phyloP scores from a whole-genome alignment of 2,888 invertebrate genomes.

The Neoitamus cyanurus region DNA sequence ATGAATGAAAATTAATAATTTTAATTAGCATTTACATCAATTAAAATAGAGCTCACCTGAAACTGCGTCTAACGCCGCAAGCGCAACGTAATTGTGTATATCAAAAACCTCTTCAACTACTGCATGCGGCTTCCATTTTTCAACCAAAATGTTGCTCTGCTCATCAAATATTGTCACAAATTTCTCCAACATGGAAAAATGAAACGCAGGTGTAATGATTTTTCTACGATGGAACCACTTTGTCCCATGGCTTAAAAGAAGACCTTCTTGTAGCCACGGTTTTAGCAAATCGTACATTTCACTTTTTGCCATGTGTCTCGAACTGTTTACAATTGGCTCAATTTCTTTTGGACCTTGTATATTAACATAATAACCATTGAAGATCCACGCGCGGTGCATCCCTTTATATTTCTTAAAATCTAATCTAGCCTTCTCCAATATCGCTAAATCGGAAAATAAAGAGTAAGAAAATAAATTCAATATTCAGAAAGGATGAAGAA shows the following conservation, averaged over 20 bases:
- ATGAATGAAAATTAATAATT: no score
- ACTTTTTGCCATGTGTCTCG: background rate
- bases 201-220: slow-evolving; percentile 81
- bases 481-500: background rate
- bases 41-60: slow-evolving; percentile 55
- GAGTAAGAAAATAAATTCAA: background rate
- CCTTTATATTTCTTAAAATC: background rate
- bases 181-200: slow-evolving; percentile 80
- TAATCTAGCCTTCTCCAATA: background rate
- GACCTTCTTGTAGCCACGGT: slow-evolving; percentile 52
- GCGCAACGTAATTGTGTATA: slow-evolving; percentile 72
- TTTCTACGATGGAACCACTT: slow-evolving; percentile 77
- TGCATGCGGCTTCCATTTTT: slow-evolving; percentile 68
- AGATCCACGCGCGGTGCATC: background rate
- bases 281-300: background rate
- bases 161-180: slow-evolving; percentile 78
- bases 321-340: background rate
- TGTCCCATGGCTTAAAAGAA: slow-evolving; percentile 60
- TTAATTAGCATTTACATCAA: no score
- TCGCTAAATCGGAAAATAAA: background rate
- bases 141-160: slow-evolving; percentile 70
- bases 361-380: background rate
- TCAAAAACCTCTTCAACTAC: slow-evolving; percentile 67
- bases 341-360: background rate
- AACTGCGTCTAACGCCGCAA: slow-evolving; percentile 72